Base-by-base conservation (phyloP, 2,797 vertebrate species). In the Enteromius argenteus region DNA sequence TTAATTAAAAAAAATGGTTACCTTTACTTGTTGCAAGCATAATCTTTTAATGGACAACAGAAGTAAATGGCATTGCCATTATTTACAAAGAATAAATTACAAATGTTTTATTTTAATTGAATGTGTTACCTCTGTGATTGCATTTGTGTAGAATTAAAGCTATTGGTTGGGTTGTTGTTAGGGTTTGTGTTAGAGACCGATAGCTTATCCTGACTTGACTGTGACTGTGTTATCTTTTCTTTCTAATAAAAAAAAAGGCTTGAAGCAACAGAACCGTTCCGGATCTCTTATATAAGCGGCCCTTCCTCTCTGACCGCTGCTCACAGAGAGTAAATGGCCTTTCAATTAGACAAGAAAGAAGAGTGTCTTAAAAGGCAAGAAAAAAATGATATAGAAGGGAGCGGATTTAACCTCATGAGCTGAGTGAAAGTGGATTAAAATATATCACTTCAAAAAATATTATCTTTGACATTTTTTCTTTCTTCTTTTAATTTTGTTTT, bases 281-380 rank as follows among this genome's bases (percentile, higher is more conserved):
- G 86, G 89, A 86, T 87, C 90, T 49, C 89, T 94, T 94, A 92
- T 86, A 80, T 93, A 94, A 94, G 84, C 67, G 56, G 66, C 84
- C 64, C 84, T 80, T 86, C 88, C 86, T 74, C 74, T 80, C 80
- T 73, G 89, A 89, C 84, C 87, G 83, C 82, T 51, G 81, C 86
- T 87, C 49, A 84, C 77, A 79, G 71, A 74, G 86, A 83, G 39
- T 58, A 77, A 44, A 80, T 67, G 81, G 64, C 75, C 66, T 79
- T 83, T 85, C 76, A 86, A 72, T 72, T 77, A 82, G 53, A 71
- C 37, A 32, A 67, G 32, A 56, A 53, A 81, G 49, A 68, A 69
- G 7, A 73, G 35, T 0, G 23, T 49, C 27, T 81, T 13, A 17
- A 46, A 37, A 53, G 75, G 44, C 32, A 72, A 15, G 27, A 11